These are phyloP conservation scores for Mercenaria mercenaria DNA, from an alignment of 1,140 invertebrate species.

Conservation along the genomic window DNA sequence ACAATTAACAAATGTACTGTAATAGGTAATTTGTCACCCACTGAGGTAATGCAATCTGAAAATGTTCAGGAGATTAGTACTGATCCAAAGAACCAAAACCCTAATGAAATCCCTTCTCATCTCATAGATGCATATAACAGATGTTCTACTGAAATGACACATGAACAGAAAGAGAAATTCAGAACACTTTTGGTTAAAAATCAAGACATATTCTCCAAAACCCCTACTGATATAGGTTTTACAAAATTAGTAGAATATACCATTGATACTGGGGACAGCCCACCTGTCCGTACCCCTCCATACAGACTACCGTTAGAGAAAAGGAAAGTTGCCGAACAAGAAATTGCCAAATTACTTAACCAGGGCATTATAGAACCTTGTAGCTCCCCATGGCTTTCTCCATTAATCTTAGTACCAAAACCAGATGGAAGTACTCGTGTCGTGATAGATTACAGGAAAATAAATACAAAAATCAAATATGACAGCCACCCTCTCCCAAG, in stretches of 20 bases:
- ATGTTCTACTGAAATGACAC: not conserved
- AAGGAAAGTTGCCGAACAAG: not conserved
- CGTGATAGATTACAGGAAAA: too few species aligned
- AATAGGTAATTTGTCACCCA: not conserved
- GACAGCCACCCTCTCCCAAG: not conserved
- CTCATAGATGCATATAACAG: not conserved
- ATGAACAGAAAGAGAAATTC: not conserved
- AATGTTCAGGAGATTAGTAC: not conserved
- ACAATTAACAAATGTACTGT: not conserved
- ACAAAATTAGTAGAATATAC: conserved; percentile 21
- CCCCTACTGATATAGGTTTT: not conserved
- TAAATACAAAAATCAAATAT: too few species aligned
- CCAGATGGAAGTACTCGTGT: conserved; percentile 52
- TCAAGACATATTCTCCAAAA: conserved; percentile 17
- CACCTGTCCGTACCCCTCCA: not conserved
- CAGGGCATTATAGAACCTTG: not conserved
- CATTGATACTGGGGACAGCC: conserved; percentile 22
- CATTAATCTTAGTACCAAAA: conserved; percentile 66
- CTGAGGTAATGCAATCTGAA: not conserved
- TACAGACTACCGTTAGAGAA: conserved; percentile 18
- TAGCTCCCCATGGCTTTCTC: conserved; percentile 19
- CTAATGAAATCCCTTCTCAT: not conserved
- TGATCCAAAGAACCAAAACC: too few species aligned
- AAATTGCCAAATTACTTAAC: not conserved
- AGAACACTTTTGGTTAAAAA: conserved; percentile 4